Conservation (phyloP, 2,888 invertebrate genomes). For the Rhogogaster chlorosoma region DNA sequence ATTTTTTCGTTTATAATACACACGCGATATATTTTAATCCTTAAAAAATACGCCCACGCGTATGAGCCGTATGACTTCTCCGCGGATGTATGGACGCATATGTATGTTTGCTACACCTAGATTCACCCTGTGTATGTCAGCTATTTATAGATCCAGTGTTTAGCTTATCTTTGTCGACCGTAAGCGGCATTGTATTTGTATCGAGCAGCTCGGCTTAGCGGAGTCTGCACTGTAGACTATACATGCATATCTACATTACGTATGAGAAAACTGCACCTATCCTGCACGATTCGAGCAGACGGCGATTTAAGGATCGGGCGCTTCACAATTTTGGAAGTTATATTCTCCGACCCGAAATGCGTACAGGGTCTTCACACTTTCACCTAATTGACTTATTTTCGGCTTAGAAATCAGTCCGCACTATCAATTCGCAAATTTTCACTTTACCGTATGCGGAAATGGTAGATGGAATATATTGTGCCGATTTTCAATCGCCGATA, state of each 20-base stretch:
- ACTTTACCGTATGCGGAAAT: background rate
- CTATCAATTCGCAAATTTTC: background rate
- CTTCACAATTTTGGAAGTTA: background rate
- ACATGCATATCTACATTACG: background rate
- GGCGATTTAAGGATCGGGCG: background rate
- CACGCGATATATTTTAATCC: background rate
- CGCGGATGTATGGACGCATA: background rate
- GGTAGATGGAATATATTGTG: no score
- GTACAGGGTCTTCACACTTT: background rate
- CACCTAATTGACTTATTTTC: background rate
- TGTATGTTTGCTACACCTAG: background rate
- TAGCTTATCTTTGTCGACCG: slow-evolving; percentile 47
- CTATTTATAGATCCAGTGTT: slow-evolving; percentile 46
- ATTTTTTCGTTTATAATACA: no score
- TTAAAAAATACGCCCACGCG: background rate
- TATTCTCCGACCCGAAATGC: background rate
- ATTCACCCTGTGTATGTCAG: slow-evolving; percentile 21
- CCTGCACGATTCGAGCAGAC: background rate
- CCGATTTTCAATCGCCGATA: background rate
- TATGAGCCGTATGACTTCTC: background rate
- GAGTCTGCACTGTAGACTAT: slow-evolving; percentile 15
- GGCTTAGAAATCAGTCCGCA: background rate
- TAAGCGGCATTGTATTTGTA: slow-evolving; percentile 48
- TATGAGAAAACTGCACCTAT: background rate
- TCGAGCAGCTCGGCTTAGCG: slow-evolving; percentile 30